Evolutionary conservation across 2,113 vertebrate species (phyloP), one percentile per base, ranked within the genome.

Genomic region (Thamnaconus septentrionalis): DNA sequence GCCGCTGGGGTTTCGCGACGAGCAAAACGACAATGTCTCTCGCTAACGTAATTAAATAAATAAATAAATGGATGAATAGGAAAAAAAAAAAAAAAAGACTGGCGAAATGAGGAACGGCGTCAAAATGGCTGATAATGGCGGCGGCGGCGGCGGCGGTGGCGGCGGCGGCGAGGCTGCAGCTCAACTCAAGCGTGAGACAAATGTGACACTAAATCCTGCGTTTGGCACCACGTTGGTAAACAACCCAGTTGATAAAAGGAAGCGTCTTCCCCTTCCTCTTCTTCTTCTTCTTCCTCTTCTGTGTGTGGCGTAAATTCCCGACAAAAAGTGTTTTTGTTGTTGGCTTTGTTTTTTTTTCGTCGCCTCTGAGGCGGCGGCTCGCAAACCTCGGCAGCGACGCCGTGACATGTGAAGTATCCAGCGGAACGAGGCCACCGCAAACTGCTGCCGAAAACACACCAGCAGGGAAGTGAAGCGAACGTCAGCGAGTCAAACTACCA

Each of bases 181-280:
- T n/a, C n/a, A n/a, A n/a, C 82, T 78, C 56, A 48, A 78, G 83
- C 50, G 77, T 74, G 72, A 72, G 66, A 81, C 84, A 77, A 85
- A 85, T 68, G 82, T 84, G 87, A 88, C 87, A 85, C 79, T 82
- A 85, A 88, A 87, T 82, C 84, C 82, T 3, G 60, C 75, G 12
- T 85, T 82, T 82, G 82, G 79, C 76, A 72, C 73, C 64, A 80
- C 71, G 76, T 42, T 55, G 56, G 80, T 82, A 84, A 85, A 85
- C 82, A 88, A 73, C 82, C 76, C 81, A 69, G 74, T 74, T 78
- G 83, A 85, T 84, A 78, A 86, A 81, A 82, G 76, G 67, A 72
- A 78, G 78, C 49, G 53, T 47, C 44, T 31, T 31, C 73, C 52
- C 74, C 71, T 75, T 69, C 31, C 72, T 68, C 79, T 73, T 80